Conservation (phyloP, 2,113 vertebrate species). For the Emydura subglobosa region DNA sequence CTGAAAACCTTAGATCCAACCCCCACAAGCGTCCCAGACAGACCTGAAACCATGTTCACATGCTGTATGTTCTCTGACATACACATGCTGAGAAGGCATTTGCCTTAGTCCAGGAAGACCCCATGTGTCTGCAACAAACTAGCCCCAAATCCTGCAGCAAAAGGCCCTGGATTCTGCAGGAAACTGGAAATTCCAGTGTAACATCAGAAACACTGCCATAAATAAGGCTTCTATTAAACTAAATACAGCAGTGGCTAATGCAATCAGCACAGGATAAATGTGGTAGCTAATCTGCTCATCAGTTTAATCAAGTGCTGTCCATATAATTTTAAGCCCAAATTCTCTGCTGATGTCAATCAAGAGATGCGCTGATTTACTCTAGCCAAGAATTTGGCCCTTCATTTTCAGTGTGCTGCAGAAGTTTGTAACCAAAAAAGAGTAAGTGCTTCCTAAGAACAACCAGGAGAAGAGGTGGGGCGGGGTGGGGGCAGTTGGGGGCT, state of each 20-base stretch:
- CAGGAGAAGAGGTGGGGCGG: background rate
- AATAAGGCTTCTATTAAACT: background rate
- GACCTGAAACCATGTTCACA: background rate
- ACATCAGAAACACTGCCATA: background rate
- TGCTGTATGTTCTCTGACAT: background rate
- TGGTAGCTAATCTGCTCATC: background rate
- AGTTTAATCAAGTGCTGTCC: background rate
- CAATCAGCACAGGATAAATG: background rate
- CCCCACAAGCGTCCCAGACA: background rate
- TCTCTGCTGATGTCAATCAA: background rate
- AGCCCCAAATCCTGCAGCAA: background rate
- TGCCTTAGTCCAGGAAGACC: background rate
- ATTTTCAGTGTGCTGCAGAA: background rate
- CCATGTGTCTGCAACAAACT: background rate
- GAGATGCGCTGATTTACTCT: background rate
- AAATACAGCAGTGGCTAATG: background rate
- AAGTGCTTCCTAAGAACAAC: background rate
- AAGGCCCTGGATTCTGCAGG: background rate
- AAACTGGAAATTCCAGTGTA: background rate
- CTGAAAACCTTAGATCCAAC: background rate
- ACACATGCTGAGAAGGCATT: background rate
- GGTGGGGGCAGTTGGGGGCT: accelerated
- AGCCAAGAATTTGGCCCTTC: background rate
- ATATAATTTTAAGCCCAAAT: background rate
- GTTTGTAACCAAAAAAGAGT: background rate